phyloP scores from a whole-genome alignment of 2,113 vertebrate species.

The Galbula dea region DNA sequence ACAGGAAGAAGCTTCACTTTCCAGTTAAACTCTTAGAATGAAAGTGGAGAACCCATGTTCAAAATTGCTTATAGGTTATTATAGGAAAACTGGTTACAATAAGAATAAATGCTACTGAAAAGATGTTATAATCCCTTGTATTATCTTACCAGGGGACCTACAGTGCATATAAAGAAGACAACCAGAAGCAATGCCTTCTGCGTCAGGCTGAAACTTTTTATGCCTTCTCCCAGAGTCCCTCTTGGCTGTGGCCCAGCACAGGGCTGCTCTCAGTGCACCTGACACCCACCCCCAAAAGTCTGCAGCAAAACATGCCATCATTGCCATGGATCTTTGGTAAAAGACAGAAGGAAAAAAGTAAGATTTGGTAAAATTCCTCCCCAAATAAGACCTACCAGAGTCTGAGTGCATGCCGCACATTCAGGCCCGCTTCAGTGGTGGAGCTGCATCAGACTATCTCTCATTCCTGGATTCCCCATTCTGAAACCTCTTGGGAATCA shows the following conservation, averaged over 20 bases:
- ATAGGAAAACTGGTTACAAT: neutral
- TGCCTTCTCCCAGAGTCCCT: neutral
- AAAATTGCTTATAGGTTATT: neutral
- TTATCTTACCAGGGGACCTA: neutral
- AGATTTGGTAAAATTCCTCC: neutral
- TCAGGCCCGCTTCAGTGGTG: neutral
- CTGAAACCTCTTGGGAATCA: neutral
- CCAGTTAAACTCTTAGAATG: neutral
- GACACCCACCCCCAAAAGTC: neutral
- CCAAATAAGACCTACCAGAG: neutral
- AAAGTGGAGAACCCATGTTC: neutral
- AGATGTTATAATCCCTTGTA: neutral
- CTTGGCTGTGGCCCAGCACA: neutral
- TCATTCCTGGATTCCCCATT: neutral
- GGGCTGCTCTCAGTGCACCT: neutral
- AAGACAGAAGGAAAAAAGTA: neutral
- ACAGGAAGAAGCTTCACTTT: neutral
- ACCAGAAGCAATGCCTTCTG: too few species aligned
- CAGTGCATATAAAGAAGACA: accelerated
- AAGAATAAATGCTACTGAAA: neutral
- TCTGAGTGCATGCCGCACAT: neutral
- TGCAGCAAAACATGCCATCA: neutral
- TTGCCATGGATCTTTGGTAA: neutral
- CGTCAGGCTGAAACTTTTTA: neutral
- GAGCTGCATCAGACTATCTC: neutral